Evolutionary conservation across 1,140 invertebrate species (phyloP).

Genomic region (Cotesia vestalis): DNA sequence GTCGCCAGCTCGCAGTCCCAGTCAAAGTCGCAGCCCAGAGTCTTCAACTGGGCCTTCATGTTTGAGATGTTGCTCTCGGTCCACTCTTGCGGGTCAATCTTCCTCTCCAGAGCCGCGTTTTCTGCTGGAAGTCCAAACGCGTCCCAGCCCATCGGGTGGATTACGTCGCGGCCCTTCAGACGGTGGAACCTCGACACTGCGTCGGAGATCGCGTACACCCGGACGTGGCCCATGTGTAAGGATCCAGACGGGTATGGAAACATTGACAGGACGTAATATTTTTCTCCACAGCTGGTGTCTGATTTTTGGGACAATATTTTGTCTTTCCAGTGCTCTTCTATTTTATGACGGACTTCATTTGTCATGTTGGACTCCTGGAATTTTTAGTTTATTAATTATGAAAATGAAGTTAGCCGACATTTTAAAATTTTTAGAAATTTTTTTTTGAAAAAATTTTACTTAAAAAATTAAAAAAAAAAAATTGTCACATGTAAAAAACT

Average conservation of each 20-base stretch:
- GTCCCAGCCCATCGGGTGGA: slow-evolving; percentile 99
- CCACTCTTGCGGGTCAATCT: slow-evolving; percentile 84
- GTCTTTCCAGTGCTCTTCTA: slow-evolving; percentile 76
- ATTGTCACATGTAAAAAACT: no score
- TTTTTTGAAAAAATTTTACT: no score
- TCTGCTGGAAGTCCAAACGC: slow-evolving; percentile 99
- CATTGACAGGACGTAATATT: slow-evolving; percentile 94
- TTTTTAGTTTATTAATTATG: neutral
- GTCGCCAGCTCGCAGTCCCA: slow-evolving; percentile 90
- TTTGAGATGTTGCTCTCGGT: slow-evolving; percentile 87
- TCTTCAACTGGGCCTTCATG: slow-evolving; percentile 89
- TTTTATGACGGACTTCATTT: slow-evolving; percentile 70
- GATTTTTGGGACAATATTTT: slow-evolving; percentile 60
- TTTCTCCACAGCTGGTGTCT: slow-evolving; percentile 59
- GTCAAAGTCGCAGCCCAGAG: slow-evolving; percentile 90
- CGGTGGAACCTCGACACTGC: slow-evolving; percentile 87
- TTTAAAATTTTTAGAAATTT: no score
- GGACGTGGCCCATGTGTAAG: slow-evolving; percentile 97
- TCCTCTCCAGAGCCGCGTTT: slow-evolving; percentile 93
- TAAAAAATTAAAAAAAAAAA: no score
- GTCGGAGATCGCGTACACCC: slow-evolving; percentile 97
- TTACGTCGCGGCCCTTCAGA: slow-evolving; percentile 74
- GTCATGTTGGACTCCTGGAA: slow-evolving; percentile 68
- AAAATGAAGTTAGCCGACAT: no score
- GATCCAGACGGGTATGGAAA: slow-evolving; percentile 98